Evolutionary conservation across 2,888 invertebrate species (phyloP).

Genomic region (Cynaeus angustus): DNA sequence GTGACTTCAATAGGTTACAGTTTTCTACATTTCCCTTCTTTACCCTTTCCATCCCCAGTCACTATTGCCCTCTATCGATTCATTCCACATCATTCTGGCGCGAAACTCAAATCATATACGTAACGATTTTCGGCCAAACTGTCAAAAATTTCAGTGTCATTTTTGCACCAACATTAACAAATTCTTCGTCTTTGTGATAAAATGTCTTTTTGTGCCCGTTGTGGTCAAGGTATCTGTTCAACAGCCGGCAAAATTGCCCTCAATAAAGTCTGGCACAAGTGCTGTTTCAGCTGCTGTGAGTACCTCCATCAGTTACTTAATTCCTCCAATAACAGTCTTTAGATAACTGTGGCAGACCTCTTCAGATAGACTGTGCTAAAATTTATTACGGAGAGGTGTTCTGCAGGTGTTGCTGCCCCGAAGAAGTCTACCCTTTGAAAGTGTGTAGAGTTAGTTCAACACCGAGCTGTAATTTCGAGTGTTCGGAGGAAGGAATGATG

Average conservation of each 20-base stretch:
- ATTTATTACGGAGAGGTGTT: constrained; percentile 62
- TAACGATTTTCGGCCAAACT: constrained; percentile 5
- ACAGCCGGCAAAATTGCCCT: constrained; percentile 60
- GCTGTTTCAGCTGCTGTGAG: constrained; percentile 64
- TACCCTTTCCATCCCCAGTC: neutral
- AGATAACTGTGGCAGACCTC: constrained; percentile 58
- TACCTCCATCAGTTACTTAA: constrained; percentile 27
- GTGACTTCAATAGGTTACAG: no score
- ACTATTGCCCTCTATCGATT: neutral
- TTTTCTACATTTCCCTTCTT: neutral
- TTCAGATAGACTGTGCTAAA: constrained; percentile 59
- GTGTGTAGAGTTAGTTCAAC: constrained; percentile 33
- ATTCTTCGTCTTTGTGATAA: constrained; percentile 12
- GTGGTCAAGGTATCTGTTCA: constrained; percentile 59
- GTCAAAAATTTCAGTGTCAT: constrained; percentile 35
- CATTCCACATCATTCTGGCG: neutral
- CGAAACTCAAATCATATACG: constrained; percentile 21
- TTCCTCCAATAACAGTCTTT: constrained; percentile 31
- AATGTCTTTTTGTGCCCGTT: constrained; percentile 58
- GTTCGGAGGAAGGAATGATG: neutral
- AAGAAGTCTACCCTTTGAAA: constrained; percentile 24
- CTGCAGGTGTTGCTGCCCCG: constrained; percentile 47
- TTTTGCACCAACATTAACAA: constrained; percentile 10
- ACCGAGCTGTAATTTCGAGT: constrained; percentile 29
- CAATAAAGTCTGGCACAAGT: constrained; percentile 64